Evolutionary conservation across 2,113 vertebrate genomes (phyloP), one percentile per base, ranked within the genome.

Genomic region (Amphiprion percula): DNA sequence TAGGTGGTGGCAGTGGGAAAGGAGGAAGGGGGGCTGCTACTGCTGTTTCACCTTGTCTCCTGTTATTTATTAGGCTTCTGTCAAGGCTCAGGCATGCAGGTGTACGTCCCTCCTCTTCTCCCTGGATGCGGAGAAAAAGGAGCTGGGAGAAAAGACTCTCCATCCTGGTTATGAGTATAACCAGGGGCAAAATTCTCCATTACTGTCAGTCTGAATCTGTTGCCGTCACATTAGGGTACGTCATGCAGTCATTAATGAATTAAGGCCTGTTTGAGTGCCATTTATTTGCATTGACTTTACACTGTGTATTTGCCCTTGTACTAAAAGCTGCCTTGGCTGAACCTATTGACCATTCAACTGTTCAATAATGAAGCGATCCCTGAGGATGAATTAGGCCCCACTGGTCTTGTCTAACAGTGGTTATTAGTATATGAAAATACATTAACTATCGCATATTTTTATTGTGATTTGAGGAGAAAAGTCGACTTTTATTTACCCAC

Each of bases 111-210:
- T 21, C 67, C 19, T 50, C 17, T 17, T 19, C 47, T 19, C 17
- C n/a, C 33, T 7, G 33, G 33, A 37, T 37, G 33, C 7, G 33
- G 33, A 37, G 8, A 37, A 37, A 37, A 37, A 37, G 33, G 33
- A 10, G 7, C 33, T 5, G 33, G 33, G 33, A 37, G 33, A 37
- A 10, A 37, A 37, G 17, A 30, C 78, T 69, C 19, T 67, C 67
- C 28, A 68, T 76, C 65, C 68, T 24, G 87, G 78, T 74, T 85
- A 17, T 54, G 87, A 91, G 70, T 88, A 94, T 96, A 95, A 95
- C 97, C 95, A 92, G 92, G 86, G 97, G 97, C 96, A 84, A 95
- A 96, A 97, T 95, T 95, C 94, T 96, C 96, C 97, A 98, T 98
- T 98, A 98, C 96, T 95, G 97, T 98, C 98, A 96, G 54, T 87